phyloP scores from a whole-genome alignment of 2,888 invertebrate species.

The Trichogramma evanescens region DNA sequence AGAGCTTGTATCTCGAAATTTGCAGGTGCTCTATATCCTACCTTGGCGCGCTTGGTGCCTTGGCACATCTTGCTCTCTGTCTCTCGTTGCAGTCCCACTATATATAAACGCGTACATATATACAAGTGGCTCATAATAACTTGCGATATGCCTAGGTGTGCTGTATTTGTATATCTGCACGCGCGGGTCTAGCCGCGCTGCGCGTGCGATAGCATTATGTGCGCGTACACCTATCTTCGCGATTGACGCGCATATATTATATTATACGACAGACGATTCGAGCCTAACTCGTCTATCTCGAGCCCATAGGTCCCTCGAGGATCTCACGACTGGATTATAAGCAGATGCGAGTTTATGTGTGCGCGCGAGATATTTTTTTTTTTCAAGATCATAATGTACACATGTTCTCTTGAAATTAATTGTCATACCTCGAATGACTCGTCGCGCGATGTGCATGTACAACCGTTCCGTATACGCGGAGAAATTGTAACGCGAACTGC shows the following conservation, averaged over 20 bases:
- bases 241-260: too few relatives aligned
- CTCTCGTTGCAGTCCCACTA: neutral
- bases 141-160: too few relatives aligned
- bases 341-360: neutral
- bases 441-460: neutral
- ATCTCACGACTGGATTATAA: slow-evolving; percentile 9
- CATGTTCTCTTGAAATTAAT: too few relatives aligned
- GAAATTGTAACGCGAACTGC: neutral
- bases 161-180: too few relatives aligned
- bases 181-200: too few relatives aligned
- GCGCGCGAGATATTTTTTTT: neutral
- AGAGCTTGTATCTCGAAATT: slow-evolving; percentile 16
- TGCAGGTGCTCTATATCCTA: neutral
- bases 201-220: too few relatives aligned
- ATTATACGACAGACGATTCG: too few relatives aligned
- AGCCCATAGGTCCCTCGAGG: neutral
- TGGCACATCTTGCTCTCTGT: too few relatives aligned
- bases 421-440: neutral
- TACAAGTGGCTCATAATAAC: too few relatives aligned
- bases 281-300: neutral
- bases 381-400: neutral
- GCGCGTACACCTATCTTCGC: too few relatives aligned
- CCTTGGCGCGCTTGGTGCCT: too few relatives aligned
- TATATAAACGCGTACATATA: neutral
- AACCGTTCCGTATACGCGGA: neutral